phyloP scores from a whole-genome alignment of 2,888 invertebrate species.

The Sesia apiformis region DNA sequence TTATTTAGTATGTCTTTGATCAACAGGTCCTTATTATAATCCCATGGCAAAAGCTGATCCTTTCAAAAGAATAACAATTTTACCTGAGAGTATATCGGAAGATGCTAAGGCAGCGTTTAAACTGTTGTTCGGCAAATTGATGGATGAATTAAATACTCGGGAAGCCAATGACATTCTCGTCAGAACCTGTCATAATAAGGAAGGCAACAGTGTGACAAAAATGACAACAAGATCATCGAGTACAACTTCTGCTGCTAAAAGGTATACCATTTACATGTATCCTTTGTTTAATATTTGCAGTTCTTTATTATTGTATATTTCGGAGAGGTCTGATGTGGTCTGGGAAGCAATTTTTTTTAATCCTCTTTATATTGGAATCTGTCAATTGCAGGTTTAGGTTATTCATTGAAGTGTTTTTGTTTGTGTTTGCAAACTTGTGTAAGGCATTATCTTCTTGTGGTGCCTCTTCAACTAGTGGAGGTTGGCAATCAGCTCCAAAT shows the following conservation, averaged over 20 bases:
- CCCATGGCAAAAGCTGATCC: slow-evolving; percentile 78
- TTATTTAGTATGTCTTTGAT: background rate
- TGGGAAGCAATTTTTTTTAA: too few species aligned
- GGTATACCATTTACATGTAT: slow-evolving; percentile 21
- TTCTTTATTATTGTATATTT: too few species aligned
- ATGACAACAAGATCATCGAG: slow-evolving; percentile 54
- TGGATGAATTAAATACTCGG: slow-evolving; percentile 81
- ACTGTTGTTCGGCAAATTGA: slow-evolving; percentile 75
- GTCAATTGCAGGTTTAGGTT: too few species aligned
- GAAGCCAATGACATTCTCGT: slow-evolving; percentile 90
- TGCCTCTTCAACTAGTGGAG: too few species aligned
- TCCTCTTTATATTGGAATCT: too few species aligned
- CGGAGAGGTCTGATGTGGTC: too few species aligned
- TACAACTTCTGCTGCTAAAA: slow-evolving; percentile 49
- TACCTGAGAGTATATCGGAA: slow-evolving; percentile 80
- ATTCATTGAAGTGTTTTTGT: too few species aligned
- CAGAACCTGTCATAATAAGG: slow-evolving; percentile 78
- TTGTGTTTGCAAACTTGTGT: too few species aligned
- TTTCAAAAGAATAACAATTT: slow-evolving; percentile 82
- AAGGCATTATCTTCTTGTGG: too few species aligned
- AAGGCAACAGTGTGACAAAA: slow-evolving; percentile 54
- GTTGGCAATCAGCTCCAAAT: too few species aligned
- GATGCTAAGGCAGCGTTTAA: slow-evolving; percentile 79
- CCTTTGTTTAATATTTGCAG: too few species aligned
- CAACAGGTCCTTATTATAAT: slow-evolving; percentile 72